phyloP scores from a whole-genome alignment of 2,113 vertebrate species.

The Chrysochloris asiatica region DNA sequence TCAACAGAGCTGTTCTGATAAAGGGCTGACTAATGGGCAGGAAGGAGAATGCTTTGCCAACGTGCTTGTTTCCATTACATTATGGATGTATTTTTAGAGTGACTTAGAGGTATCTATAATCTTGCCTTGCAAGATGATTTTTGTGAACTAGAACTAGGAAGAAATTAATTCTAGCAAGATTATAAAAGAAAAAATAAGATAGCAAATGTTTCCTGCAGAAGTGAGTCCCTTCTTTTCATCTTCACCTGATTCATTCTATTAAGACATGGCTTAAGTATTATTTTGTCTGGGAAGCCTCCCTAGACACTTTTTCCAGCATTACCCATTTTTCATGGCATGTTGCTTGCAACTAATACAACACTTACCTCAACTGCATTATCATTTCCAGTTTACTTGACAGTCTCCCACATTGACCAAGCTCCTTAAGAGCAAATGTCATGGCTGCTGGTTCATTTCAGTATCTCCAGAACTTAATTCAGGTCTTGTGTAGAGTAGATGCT shows the following conservation, averaged over 20 bases:
- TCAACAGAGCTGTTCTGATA: constrained; percentile 60
- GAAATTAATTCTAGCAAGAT: constrained; percentile 30
- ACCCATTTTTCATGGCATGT: neutral
- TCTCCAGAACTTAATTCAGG: neutral
- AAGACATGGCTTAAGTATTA: neutral
- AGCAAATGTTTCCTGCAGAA: neutral
- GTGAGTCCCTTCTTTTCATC: neutral
- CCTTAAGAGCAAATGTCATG: neutral
- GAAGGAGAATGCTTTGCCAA: constrained; percentile 57
- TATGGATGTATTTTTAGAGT: constrained; percentile 77
- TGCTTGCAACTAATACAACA: neutral
- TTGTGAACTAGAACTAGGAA: constrained; percentile 26
- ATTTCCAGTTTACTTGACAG: neutral
- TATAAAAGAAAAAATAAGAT: neutral
- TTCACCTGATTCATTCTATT: neutral
- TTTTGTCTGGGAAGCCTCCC: neutral
- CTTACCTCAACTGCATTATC: neutral
- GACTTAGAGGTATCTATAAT: constrained; percentile 63
- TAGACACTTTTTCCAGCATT: neutral
- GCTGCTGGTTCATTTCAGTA: neutral
- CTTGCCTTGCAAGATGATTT: constrained; percentile 60
- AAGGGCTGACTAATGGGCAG: constrained; percentile 72
- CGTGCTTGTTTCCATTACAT: constrained; percentile 71
- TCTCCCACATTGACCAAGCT: neutral
- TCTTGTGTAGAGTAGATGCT: neutral